A percentile compares a stretch with the other conserved stretches of the same genome.
Evolutionary conservation across 92 coral and sea anemone genomes (phyloP).

Genomic region (Scolanthus callimorphus): DNA sequence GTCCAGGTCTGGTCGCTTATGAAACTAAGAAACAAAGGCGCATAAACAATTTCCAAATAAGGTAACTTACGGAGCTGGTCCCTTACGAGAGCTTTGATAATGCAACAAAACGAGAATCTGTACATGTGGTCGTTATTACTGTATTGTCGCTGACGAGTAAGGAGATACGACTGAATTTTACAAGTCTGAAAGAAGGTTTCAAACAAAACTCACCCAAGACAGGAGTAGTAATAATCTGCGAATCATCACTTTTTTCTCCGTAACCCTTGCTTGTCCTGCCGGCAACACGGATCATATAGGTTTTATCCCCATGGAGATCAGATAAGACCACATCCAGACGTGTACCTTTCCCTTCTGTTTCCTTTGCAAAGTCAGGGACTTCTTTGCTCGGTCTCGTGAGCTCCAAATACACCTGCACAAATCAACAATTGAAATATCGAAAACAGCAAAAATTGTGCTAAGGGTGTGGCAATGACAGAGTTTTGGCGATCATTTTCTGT

Average conservation of each 20-base stretch:
- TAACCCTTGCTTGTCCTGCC: conserved; percentile 30
- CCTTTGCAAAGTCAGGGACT: neutral
- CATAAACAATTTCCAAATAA: too few relatives aligned
- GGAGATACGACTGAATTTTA: neutral
- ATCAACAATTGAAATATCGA: too few relatives aligned
- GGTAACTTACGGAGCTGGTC: too few relatives aligned
- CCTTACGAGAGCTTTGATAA: too few relatives aligned
- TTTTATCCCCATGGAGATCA: conserved; percentile 18
- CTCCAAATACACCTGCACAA: neutral
- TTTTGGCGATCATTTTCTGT: too few relatives aligned
- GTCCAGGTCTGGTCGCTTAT: too few relatives aligned
- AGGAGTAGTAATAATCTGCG: conserved; percentile 3
- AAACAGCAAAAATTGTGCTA: too few relatives aligned
- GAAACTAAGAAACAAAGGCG: too few relatives aligned
- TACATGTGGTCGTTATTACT: neutral
- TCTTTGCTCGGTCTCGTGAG: neutral
- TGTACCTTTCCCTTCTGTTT: conserved; percentile 4
- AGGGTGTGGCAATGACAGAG: too few relatives aligned
- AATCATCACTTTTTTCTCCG: conserved; percentile 21
- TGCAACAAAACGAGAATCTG: neutral
- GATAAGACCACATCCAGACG: neutral
- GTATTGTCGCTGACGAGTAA: neutral
- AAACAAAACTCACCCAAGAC: conserved; percentile 5
- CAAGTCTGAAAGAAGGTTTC: neutral
- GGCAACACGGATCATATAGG: conserved; percentile 19